Evolutionary conservation across 64 coral and sea anemone species (phyloP), one percentile per base, ranked within the genome.

Genomic region (Montipora sp.): DNA sequence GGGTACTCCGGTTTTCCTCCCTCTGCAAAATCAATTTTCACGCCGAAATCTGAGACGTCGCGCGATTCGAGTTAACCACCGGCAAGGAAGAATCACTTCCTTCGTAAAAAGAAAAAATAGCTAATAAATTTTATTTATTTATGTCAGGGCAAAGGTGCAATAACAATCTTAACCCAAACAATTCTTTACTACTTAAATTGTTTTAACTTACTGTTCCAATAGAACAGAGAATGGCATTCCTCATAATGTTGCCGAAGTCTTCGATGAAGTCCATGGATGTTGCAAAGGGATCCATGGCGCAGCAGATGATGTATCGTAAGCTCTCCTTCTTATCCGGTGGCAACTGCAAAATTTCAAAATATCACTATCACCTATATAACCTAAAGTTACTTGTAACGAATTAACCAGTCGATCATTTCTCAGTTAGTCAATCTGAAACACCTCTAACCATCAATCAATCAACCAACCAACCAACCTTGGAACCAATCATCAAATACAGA

Each of bases 281-380:
- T 66, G 78, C 89, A 83, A 91, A 91, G 6, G 89, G 89, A 44
- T 91, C 89, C 89, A 91, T 91, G 1, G 89, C 89, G 19, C 77
- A 81, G 5, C 77, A 81, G 78, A 91, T 83, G 78, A 91, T 91
- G 78, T 91, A 91, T 36, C 89, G 61, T 70, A 91, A 73, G 59
- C 78, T 91, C 44, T 82, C 16, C 48, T 73, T 68, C 76, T n/a
- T n/a, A n/a, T n/a, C n/a, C n/a, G 1, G 12, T 13, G 53, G 23
- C 89, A 91, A 73, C 89, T 91, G 63, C 78, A 91, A 91, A 77
- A 69, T 68, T 50, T 19, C 80, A 73, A 49, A 48, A 72, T 71
- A 48, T 73, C 59, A 47, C 60, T 27, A 68, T 61, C 80, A 61
- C 63, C 80, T 59, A 58, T 43, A 51, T 83, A 51, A 59, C 50